These are phyloP conservation scores for Myotis findleyi DNA, from an alignment of 2,797 vertebrate genomes.

Conservation along the genomic window DNA sequence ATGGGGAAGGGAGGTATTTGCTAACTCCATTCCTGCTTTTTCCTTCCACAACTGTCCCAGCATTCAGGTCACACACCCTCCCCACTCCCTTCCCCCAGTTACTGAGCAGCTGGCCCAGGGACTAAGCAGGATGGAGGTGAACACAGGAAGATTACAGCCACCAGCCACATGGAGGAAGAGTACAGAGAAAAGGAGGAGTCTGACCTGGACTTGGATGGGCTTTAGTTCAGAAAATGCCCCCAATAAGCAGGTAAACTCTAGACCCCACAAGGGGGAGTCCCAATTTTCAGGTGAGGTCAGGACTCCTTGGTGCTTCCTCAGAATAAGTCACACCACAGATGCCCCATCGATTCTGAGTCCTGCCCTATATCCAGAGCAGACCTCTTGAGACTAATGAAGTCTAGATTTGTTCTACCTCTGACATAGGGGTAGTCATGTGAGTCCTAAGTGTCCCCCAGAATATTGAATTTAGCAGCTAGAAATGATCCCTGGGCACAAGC, in stretches of 20 bases:
- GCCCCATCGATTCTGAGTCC: background rate
- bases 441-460: background rate
- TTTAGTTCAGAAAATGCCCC: background rate
- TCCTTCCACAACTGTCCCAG: background rate
- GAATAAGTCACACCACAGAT: background rate
- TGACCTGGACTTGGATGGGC: background rate
- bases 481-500: background rate
- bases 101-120: background rate
- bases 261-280: background rate
- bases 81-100: fast-evolving
- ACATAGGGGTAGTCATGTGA: background rate
- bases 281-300: background rate
- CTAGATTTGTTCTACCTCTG: background rate
- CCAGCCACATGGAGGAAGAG: background rate
- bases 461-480: background rate
- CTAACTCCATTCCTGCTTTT: background rate
- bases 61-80: fast-evolving
- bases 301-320: background rate
- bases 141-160: background rate
- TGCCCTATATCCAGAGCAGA: background rate
- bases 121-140: background rate
- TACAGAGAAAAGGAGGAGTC: background rate
- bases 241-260: background rate
- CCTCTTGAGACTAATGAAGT: background rate
- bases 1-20: background rate